phyloP scores from a whole-genome alignment of 2,888 invertebrate genomes.

The Cantharis nigra region DNA sequence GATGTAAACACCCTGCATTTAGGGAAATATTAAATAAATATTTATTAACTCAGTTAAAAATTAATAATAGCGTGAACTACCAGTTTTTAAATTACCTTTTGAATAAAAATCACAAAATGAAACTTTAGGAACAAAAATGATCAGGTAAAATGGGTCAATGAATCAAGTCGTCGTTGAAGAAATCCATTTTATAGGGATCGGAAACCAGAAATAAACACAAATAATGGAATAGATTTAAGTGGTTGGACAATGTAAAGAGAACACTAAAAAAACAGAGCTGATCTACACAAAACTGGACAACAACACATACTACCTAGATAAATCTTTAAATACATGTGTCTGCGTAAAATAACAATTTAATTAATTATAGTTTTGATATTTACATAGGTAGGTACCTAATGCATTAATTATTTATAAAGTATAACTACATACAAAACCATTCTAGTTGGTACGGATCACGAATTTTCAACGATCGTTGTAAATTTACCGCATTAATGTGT shows the following conservation, averaged over 20 bases:
- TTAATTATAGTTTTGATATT: neutral
- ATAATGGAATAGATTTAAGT: slow-evolving; percentile 1
- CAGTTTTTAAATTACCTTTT: neutral
- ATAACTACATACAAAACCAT: neutral
- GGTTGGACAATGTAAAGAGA: neutral
- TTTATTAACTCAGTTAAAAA: neutral
- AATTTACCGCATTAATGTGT: neutral
- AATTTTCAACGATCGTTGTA: neutral
- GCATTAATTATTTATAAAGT: neutral
- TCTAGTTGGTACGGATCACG: neutral
- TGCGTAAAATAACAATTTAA: neutral
- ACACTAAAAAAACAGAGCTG: neutral
- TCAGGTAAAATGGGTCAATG: neutral
- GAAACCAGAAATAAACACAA: slow-evolving; percentile 1
- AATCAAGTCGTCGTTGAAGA: neutral
- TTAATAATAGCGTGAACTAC: neutral
- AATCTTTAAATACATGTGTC: neutral
- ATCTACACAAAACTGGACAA: neutral
- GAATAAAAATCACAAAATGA: neutral
- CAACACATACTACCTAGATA: too few species aligned
- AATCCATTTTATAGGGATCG: neutral
- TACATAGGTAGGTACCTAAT: neutral
- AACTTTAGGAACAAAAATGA: neutral
- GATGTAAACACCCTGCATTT: too few species aligned
- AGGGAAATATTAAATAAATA: neutral